These are phyloP conservation scores for Troglohyphantes excavatus DNA, from an alignment of 2,888 invertebrate species.

Conservation along the genomic window DNA sequence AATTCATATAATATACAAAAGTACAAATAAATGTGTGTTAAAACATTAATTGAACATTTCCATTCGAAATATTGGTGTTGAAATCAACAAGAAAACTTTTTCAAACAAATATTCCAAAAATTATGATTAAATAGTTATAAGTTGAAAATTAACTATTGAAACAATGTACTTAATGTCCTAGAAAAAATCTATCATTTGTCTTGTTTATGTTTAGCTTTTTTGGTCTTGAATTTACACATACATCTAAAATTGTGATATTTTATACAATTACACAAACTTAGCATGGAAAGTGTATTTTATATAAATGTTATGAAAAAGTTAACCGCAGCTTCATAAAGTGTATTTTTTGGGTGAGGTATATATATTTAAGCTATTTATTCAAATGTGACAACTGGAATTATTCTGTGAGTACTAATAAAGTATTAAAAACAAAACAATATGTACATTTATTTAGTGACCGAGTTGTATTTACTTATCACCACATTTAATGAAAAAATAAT, in stretches of 20 bases:
- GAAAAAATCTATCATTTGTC: background rate
- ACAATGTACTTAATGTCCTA: conserved; percentile 14
- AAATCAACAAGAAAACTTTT: too few species aligned
- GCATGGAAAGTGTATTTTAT: conserved; percentile 32
- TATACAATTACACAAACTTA: conserved; percentile 34
- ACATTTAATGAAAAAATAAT: too few species aligned
- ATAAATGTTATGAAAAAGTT: conserved; percentile 13
- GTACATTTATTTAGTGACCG: too few species aligned
- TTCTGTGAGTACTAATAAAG: conserved; percentile 11
- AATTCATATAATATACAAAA: too few species aligned
- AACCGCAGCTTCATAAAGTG: background rate
- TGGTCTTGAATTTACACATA: background rate
- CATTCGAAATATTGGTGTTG: too few species aligned
- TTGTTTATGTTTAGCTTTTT: background rate
- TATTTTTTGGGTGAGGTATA: background rate
- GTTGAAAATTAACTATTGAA: background rate
- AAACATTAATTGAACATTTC: too few species aligned
- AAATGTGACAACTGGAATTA: background rate
- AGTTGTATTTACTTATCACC: too few species aligned
- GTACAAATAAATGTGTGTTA: too few species aligned
- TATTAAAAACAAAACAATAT: background rate
- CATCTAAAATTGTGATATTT: conserved; percentile 61
- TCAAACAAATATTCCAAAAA: too few species aligned
- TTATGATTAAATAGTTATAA: too few species aligned
- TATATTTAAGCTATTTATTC: background rate